Base-by-base conservation (phyloP, 2,888 invertebrate genomes). In the Trissoscelio sp. region DNA sequence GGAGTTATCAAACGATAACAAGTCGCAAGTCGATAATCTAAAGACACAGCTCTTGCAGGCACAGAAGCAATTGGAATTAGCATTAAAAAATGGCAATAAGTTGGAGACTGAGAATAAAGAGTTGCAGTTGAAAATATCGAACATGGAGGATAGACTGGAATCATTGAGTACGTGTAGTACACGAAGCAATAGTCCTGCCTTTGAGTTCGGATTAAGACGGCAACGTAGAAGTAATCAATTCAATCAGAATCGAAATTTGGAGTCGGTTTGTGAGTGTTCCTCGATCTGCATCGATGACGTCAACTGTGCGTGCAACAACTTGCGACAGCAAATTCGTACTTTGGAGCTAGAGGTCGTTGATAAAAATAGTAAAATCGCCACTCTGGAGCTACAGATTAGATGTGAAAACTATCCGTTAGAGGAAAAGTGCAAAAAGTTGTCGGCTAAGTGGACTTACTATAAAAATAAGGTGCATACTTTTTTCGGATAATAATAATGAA, bases 361-460 rank as follows among this genome's bases (percentile, higher is more conserved):
- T 3, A 89, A 86, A 44, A 87, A 90, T 39, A 88, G 86, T 0
- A 87, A 86, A 77, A 88, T 91, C 3, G 87, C 87, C 5, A 84
- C 88, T 3, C 82, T 91, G 0, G 87, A 91, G 60, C 58, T 89
- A 34, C 87, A 89, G 51, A 88, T 91, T 11, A 86, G 85, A 55
- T 84, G 87, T 6, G 85, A 88, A 48, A 87, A 83, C 39, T 89
- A 88, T 22, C 90, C 91, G 0, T 87, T 88, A 70, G 83, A 89
- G 51, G 86, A 81, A n/a, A 89, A 88, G 53, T 89, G 88, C 55
- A 86, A 88, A 57, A 87, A 90, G 3, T 70, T 90, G 20, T n/a
- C n/a, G n/a, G n/a, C n/a, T n/a, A n/a, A n/a, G n/a, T n/a, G n/a
- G n/a, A n/a, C n/a, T n/a, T n/a, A n/a, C n/a, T n/a, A n/a, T n/a